Evolutionary conservation across 2,113 vertebrate genomes (phyloP), one percentile per base, ranked within the genome.

Genomic region (Pedionomus torquatus): DNA sequence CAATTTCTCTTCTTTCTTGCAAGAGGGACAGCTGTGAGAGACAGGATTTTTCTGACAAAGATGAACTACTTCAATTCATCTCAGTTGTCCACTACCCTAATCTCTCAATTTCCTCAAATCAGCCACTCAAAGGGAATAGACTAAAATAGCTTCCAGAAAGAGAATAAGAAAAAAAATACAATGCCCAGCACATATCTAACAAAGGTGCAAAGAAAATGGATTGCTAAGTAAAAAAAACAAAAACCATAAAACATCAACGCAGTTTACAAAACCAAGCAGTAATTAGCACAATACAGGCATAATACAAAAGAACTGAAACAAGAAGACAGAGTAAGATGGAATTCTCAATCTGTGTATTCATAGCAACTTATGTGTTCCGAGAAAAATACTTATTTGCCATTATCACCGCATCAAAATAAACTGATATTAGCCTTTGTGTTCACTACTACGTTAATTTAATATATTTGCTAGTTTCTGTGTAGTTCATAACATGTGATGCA

Each of bases 101-200:
- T 79, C 81, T 94, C 83, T 87, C 87, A 64, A 76, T 93, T 96
- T 87, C 87, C 91, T 95, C 89, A 94, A 82, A 89, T 91, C 76
- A 91, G 69, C 69, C 33, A 68, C 85, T 94, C 70, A 51, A 64
- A 91, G 37, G 20, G 30, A 83, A 89, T 2, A 89, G 60, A 70
- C 33, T 75, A 43, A 83, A 95, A 81, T 17, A 78, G 37, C 60
- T 90, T 83, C 54, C 21, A 74, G 68, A 78, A 54, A 74, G 19
- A 72, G 21, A 89, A 33, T 17, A 77, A 39, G 17, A 17, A 60
- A 66, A 60, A 66, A 76, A 31, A 46, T 7, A 68, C 13, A 55
- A 21, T 55, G 9, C 13, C 39, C 46, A 60, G 17, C 30, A 72
- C 13, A 43, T 13, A 39, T 9, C 17, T 30, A 68, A 66, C 19